Base-by-base conservation (phyloP, 1,140 invertebrate species). In the Drosophila miranda region DNA sequence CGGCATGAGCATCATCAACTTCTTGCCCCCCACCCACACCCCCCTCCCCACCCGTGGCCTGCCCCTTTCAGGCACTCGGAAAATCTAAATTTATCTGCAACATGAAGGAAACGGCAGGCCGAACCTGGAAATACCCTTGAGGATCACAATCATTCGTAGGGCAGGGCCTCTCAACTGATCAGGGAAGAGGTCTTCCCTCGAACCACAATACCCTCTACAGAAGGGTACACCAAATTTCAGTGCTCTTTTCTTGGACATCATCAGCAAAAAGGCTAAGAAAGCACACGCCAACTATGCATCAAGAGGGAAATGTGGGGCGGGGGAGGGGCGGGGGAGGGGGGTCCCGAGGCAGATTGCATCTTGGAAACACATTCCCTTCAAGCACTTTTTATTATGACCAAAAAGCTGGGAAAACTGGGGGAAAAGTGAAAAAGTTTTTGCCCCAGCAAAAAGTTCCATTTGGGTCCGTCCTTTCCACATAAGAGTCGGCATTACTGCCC, bases 81-180 rank as follows among this genome's bases (percentile, higher is more conserved):
- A 74, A 78, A 66, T 81, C 74, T 71, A 78, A 81, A 86, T 87
- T 75, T 87, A 87, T 86, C 78, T 75, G 63, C 61, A 87, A 86
- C 61, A 38, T 38, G 4, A 13, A 38, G 34, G 1, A 38, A 38
- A 38, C 0, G 34, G 4, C 11, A 1, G 11, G 11, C 4, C 34
- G 34, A 38, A 38, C 11, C 34, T 5, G 3, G 3, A 5, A 13
- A 38, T 38, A 38, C 34, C 11, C 34, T 38, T 2, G 34, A 38
- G 9, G 3, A 34, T 34, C 9, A 0, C 0, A 0, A 34, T 4
- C 1, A 34, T 34, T 34, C 9, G 1, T 3, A 11, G 11, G 30
- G 30, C 9, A 34, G 0, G 3, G 11, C 9, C 28, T 30, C 7
- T 30, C 7, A 30, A 9, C 7, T 30, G 2, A 8, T 30, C 28